phyloP scores from a whole-genome alignment of 1,140 invertebrate genomes.

The Leptinotarsa undecemlineata region DNA sequence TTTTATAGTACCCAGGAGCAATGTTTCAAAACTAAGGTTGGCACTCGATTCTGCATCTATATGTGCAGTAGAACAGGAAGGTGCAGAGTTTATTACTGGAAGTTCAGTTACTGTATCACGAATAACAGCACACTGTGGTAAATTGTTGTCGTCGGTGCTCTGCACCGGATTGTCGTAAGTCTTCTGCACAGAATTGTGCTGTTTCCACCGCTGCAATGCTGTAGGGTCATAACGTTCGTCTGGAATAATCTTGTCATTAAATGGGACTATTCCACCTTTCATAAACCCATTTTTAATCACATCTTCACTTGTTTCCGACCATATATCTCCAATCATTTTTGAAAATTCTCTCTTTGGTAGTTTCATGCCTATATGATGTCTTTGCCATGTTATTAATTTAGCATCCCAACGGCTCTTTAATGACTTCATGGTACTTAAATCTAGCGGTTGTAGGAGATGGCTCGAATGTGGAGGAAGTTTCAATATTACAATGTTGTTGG shows the following conservation, averaged over 20 bases:
- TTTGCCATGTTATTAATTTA: slow-evolving; percentile 15
- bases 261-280: neutral
- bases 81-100: no score
- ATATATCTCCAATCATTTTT: neutral
- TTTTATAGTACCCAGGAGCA: no score
- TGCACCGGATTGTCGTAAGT: no score
- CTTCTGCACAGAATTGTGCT: no score
- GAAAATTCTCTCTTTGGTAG: slow-evolving; percentile 6
- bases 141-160: no score
- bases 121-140: no score
- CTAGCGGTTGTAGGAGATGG: slow-evolving; percentile 50
- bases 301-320: neutral
- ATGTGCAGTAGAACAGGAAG: no score
- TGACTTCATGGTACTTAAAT: slow-evolving; percentile 39
- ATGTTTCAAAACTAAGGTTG: no score
- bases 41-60: no score
- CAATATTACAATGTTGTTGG: slow-evolving; percentile 42
- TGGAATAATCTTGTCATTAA: neutral
- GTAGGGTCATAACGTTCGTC: neutral
- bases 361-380: slow-evolving; percentile 6
- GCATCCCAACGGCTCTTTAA: slow-evolving; percentile 26
- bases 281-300: neutral
- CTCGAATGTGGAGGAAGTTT: slow-evolving; percentile 51
- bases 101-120: no score
- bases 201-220: no score